phyloP scores from a whole-genome alignment of 2,113 vertebrate genomes.

The Thunnus thynnus region DNA sequence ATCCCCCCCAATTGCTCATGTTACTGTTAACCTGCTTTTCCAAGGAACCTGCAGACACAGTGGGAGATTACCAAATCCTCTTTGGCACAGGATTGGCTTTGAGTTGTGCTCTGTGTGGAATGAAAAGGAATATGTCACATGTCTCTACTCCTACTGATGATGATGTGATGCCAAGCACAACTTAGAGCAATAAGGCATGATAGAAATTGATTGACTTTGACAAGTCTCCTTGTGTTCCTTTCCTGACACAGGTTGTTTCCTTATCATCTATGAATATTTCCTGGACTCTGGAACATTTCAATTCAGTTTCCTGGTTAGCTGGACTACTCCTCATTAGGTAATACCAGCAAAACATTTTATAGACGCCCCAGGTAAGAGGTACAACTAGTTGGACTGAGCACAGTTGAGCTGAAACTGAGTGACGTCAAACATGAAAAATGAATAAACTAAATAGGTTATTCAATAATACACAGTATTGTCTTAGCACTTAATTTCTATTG shows the following conservation, averaged over 20 bases:
- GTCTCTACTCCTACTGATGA: neutral
- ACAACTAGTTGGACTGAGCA: neutral
- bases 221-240: neutral
- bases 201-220: neutral
- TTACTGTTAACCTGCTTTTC: too few relatives aligned
- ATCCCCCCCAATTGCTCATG: neutral
- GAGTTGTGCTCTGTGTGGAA: too few relatives aligned
- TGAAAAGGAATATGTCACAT: neutral
- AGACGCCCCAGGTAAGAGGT: neutral
- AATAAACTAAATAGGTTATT: neutral
- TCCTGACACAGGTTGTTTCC: neutral
- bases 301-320: neutral
- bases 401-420: neutral
- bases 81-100: too few relatives aligned
- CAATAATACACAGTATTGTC: neutral
- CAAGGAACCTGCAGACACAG: too few relatives aligned
- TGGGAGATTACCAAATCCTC: too few relatives aligned
- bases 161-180: neutral
- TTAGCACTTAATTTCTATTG: neutral
- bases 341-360: neutral
- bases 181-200: neutral
- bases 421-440: neutral
- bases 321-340: neutral
- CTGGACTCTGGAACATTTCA: slow-evolving; percentile 21
- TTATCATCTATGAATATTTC: neutral